Evolutionary conservation across 1,140 invertebrate genomes (phyloP).

Genomic region (Brachionus angularis): DNA sequence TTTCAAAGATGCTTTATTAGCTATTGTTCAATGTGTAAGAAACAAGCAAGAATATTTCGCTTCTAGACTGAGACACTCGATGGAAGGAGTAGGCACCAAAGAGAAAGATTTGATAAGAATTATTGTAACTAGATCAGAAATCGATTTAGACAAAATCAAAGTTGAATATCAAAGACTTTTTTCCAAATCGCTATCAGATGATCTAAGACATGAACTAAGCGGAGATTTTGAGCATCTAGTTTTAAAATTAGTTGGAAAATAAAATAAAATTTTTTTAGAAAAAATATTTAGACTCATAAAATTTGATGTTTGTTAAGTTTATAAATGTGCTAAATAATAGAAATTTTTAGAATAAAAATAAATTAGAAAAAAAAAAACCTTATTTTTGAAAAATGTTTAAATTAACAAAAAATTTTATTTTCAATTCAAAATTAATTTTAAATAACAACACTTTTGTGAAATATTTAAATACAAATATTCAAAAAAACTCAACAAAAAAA

Average conservation of each 20-base stretch:
- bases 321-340: no score
- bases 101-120: slow-evolving; percentile 33
- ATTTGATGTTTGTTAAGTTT: no score
- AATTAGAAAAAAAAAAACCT: no score
- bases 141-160: slow-evolving; percentile 55
- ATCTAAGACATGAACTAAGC: slow-evolving; percentile 51
- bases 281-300: no score
- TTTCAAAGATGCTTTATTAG: slow-evolving; percentile 32
- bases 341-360: no score
- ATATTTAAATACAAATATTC: no score
- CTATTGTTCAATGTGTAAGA: slow-evolving; percentile 11
- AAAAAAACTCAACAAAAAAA: no score
- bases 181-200: slow-evolving; percentile 48
- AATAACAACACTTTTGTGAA: no score
- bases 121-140: slow-evolving; percentile 21
- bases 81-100: slow-evolving; percentile 20
- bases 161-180: slow-evolving; percentile 54
- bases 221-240: slow-evolving; percentile 18
- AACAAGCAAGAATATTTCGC: slow-evolving; percentile 35
- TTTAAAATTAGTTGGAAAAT: slow-evolving; percentile 7
- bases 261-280: no score
- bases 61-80: background rate
- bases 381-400: no score
- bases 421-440: no score
- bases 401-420: no score